Base-by-base conservation (phyloP, 2,113 vertebrate genomes). In the Paradoxurus hermaphroditus region DNA sequence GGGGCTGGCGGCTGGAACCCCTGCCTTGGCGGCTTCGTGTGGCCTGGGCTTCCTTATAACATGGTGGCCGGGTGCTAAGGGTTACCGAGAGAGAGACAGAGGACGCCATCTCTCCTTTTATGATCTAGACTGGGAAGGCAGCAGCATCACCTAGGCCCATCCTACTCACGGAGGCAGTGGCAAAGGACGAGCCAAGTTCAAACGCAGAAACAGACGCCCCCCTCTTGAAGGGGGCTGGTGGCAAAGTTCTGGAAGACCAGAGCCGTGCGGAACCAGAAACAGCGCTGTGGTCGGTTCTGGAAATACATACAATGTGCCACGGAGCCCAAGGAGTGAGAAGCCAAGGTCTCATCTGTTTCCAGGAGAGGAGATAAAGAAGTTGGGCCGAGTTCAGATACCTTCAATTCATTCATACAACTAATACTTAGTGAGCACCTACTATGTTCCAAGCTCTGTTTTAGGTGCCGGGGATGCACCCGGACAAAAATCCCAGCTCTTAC, bases 351-450 rank as follows among this genome's bases (percentile, higher is more conserved):
- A 70, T 39, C 51, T 36, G 83, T 27, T 86, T 49, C 81, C 13
- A 23, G 63, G 83, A 95, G 39, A 86, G n/a, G 39, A 70, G 70
- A 88, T 79, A 81, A 95, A 91, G 63, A 86, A 59, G 44, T 75
- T 82, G 72, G 51, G 56, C 31, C 14, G 85, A 83, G 44, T 91
- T 94, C 70, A 92, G 34, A 95, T 77, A 92, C 65, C 59, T 93
- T 96, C 53, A 11, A 3, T 91, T 62, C 77, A 16, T 87, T 96
- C 62, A 62, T 68, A 44, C 41, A 79, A 63, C 49, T 72, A 91
- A 83, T 39, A 65, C 82, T 94, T 95, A 87, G 41, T 90, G 82
- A 91, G 39, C 19, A 46, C 68, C 53, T 83, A 94, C 81, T 93
- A 70, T 49, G 78, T 56, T 88, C 81, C 70, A 82, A 56, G 31